A percentile compares a stretch with the other conserved stretches of the same genome.
Conservation (phyloP, 2,888 invertebrate genomes). For the Cepaea hortensis region DNA sequence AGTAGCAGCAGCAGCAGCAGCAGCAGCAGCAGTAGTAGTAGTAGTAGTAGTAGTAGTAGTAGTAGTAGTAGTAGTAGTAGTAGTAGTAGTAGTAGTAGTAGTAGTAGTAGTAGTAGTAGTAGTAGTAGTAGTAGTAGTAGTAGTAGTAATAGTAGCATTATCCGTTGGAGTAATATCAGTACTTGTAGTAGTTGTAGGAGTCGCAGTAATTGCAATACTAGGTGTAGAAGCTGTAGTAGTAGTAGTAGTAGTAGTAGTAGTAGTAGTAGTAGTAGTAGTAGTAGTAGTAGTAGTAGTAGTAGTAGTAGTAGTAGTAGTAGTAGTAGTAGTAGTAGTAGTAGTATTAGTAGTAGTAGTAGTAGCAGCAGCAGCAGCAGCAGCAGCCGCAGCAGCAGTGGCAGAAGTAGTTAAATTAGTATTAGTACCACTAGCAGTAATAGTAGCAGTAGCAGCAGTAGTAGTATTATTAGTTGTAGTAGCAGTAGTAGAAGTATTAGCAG, state of each 20-base stretch:
- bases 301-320: not conserved
- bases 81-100: slow-evolving; percentile 11
- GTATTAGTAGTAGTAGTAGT: not conserved
- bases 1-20: not conserved
- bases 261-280: not conserved
- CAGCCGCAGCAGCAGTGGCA: not conserved
- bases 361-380: not conserved
- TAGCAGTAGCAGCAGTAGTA: not conserved
- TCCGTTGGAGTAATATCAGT: not conserved
- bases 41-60: not conserved
- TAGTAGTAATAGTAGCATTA: slow-evolving; percentile 7
- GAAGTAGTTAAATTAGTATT: not conserved
- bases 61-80: not conserved
- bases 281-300: not conserved
- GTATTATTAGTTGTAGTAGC: too few relatives aligned
- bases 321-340: not conserved
- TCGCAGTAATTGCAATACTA: not conserved
- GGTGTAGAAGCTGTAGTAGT: not conserved
- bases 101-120: slow-evolving; percentile 20
- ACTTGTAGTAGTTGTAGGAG: not conserved
- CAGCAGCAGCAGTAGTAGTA: not conserved
- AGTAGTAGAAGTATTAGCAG: too few relatives aligned
- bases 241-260: not conserved
- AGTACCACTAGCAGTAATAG: not conserved
- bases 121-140: not conserved